phyloP scores from a whole-genome alignment of 2,888 invertebrate species.

The Junonia oenone region DNA sequence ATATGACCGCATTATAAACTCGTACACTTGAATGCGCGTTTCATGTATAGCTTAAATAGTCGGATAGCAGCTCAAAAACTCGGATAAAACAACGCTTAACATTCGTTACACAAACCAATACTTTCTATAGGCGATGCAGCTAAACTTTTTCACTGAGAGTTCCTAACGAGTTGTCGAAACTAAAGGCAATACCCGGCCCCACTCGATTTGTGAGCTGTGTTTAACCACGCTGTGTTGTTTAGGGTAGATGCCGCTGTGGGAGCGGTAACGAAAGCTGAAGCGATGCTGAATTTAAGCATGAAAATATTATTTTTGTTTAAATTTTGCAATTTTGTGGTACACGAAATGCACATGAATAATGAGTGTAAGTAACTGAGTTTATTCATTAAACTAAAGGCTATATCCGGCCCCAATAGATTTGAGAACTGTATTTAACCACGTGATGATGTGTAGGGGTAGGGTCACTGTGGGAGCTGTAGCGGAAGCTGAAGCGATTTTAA shows the following conservation, averaged over 20 bases:
- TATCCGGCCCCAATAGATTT: constrained; percentile 14
- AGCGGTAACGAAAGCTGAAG: not conserved
- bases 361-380: too few species aligned
- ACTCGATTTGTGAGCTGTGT: constrained; percentile 22
- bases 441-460: not conserved
- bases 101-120: constrained; percentile 18
- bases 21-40: too few species aligned
- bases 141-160: constrained; percentile 18
- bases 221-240: constrained; percentile 15
- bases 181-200: constrained; percentile 14
- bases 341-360: too few species aligned
- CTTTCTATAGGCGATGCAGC: constrained; percentile 14
- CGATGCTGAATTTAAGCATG: too few species aligned
- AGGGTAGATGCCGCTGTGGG: not conserved
- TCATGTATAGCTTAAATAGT: not conserved
- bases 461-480: not conserved
- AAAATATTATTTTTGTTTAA: too few species aligned
- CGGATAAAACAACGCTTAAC: constrained; percentile 6
- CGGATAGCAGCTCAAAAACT: constrained; percentile 6
- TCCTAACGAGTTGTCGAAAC: constrained; percentile 21
- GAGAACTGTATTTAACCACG: constrained; percentile 20
- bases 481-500: not conserved
- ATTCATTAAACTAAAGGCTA: constrained; percentile 18
- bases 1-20: too few species aligned
- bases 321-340: too few species aligned